Evolutionary conservation across 2,113 vertebrate species (phyloP), one percentile per base, ranked within the genome.

Genomic region (Alethe castanea): DNA sequence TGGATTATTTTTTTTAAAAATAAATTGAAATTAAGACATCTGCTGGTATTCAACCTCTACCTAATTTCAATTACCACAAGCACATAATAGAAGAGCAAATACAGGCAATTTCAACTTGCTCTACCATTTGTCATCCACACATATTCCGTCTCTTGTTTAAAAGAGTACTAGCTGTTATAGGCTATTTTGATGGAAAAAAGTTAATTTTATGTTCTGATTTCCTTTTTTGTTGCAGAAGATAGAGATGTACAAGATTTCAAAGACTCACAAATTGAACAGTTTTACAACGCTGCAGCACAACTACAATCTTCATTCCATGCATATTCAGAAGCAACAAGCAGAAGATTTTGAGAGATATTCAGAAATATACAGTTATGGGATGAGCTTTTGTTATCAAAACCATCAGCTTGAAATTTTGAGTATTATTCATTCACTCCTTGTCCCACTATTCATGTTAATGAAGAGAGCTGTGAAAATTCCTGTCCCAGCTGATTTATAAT

Each of bases 31-130:
- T 64, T 56, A 74, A 28, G 42, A 88, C 72, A 87, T 76, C 92
- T 93, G 79, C 64, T 93, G 40, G 15, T 88, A 90, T 88, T 95
- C 74, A 78, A 22, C 54, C 11, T 79, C 65, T 44, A 83, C 52
- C 64, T 95, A 82, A 94, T 96, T 94, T 94, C 62, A 91, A 13
- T 95, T 96, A 87, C 40, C 83, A 35, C 36, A 66, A 82, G 19
- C 11, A 45, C 44, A 74, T 24, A 88, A 93, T 44, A 86, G 78
- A 91, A 94, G 70, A 91, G 36, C 80, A 94, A 94, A 88, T 78
- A 87, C 4, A 74, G 31, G 69, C 57, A 91, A 36, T 94, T 96
- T 92, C 48, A 87, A 69, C 81, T 28, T 79, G 59, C 60, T 67
- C 18, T 60, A 52, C 26, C 25, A 64, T 70, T 88, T 79, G 24